phyloP scores from a whole-genome alignment of 2,888 invertebrate species.

The Coenonympha glycerion region DNA sequence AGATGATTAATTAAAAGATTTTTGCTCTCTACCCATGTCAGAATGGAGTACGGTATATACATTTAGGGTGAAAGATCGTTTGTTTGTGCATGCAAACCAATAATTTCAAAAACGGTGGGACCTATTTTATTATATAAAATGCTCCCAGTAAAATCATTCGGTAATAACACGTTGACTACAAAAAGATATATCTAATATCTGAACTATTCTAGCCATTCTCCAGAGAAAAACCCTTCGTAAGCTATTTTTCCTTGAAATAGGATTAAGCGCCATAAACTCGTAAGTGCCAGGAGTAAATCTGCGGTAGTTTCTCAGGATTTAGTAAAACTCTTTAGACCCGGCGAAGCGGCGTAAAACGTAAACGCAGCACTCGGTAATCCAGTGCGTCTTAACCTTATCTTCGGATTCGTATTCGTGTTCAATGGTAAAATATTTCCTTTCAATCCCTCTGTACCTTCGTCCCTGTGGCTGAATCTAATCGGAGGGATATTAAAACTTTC shows the following conservation, averaged over 20 bases:
- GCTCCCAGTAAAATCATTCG: too few relatives aligned
- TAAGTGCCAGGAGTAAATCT: conserved; percentile 24
- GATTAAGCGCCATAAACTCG: conserved; percentile 23
- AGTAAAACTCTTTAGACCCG: conserved; percentile 19
- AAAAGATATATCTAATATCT: neutral
- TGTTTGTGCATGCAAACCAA: too few relatives aligned
- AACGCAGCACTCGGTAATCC: conserved; percentile 29
- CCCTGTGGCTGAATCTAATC: conserved; percentile 67
- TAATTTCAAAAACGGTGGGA: too few relatives aligned
- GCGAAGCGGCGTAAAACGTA: conserved; percentile 24
- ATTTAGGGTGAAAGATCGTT: too few relatives aligned
- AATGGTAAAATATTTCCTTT: conserved; percentile 56
- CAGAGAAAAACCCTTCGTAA: conserved; percentile 2
- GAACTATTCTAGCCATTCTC: neutral
- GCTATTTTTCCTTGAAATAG: conserved; percentile 15
- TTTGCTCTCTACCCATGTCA: too few relatives aligned
- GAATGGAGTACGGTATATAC: too few relatives aligned
- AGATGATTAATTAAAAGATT: too few relatives aligned
- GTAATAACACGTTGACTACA: too few relatives aligned
- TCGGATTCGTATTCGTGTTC: conserved; percentile 58
- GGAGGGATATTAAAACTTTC: conserved; percentile 74
- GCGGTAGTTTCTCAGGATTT: conserved; percentile 33
- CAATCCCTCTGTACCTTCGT: conserved; percentile 49
- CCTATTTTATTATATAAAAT: too few relatives aligned
- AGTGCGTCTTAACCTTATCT: conserved; percentile 50